Conservation (phyloP, 1,140 invertebrate genomes). For the Saccostrea echinata region DNA sequence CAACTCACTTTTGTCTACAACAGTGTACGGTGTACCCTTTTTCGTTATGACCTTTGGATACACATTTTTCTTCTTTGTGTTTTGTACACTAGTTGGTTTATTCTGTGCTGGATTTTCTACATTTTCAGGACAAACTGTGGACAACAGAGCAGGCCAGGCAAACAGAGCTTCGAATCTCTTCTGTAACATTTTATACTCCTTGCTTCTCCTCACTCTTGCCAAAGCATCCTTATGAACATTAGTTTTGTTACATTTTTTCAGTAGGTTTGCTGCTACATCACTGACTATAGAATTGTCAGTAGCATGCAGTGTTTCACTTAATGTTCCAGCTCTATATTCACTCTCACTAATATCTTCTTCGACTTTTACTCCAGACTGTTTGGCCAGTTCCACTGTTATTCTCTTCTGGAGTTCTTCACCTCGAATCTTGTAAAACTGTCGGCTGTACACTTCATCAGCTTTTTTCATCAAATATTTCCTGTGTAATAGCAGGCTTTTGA, state of each 20-base stretch:
- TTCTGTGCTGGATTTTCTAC: not conserved
- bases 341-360: not conserved
- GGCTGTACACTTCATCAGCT: conserved; percentile 20
- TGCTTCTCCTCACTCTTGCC: conserved; percentile 47
- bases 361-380: not conserved
- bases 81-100: too few relatives aligned
- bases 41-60: not conserved
- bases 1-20: not conserved
- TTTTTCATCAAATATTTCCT: conserved; percentile 23
- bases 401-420: conserved; percentile 12
- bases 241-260: not conserved
- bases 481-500: conserved; percentile 18
- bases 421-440: not conserved
- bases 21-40: not conserved
- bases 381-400: conserved; percentile 9
- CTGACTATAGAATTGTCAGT: not conserved
- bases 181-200: conserved; percentile 62
- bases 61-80: not conserved
- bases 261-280: not conserved
- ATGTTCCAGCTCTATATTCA: not conserved
- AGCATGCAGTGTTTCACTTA: not conserved
- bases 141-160: conserved; percentile 68
- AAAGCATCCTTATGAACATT: conserved; percentile 40
- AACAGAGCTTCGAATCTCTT: conserved; percentile 66
- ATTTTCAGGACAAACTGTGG: conserved; percentile 55